Evolutionary conservation across 2,797 vertebrate species (phyloP).

Genomic region (Loris lydekkerianus): DNA sequence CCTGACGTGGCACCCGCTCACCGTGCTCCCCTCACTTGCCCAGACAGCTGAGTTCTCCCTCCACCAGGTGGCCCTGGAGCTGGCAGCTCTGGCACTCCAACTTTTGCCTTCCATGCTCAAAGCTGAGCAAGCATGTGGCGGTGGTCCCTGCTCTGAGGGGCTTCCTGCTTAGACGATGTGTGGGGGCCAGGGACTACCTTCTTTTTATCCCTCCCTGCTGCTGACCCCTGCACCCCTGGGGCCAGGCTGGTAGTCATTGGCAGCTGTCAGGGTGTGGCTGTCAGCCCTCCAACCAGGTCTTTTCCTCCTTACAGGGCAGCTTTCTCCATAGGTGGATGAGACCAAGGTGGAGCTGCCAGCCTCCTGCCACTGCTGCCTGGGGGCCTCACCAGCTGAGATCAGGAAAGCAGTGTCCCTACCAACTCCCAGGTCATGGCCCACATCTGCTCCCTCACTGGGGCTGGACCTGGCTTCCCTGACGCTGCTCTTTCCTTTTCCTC

Average conservation of each 20-base stretch:
- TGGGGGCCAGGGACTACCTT: neutral
- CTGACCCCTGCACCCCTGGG: neutral
- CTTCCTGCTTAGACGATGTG: neutral
- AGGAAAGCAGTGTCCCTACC: neutral
- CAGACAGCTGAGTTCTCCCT: neutral
- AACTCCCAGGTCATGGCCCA: neutral
- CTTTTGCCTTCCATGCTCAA: neutral
- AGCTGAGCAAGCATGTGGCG: neutral
- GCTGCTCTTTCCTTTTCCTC: too few species aligned
- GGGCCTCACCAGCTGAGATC: neutral
- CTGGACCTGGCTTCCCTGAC: neutral
- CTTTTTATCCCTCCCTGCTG: neutral
- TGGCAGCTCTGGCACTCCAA: neutral
- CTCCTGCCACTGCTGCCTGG: neutral
- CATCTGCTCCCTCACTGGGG: neutral
- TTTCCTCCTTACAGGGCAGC: neutral
- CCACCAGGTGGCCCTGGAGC: slow-evolving; percentile 26
- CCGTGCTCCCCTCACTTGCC: neutral
- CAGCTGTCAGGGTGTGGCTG: neutral
- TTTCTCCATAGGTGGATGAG: neutral
- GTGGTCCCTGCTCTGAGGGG: neutral
- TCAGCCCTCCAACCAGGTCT: neutral
- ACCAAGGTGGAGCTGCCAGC: neutral
- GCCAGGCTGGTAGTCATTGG: neutral
- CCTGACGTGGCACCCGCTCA: slow-evolving; percentile 59